Evolutionary conservation across 2,797 vertebrate species (phyloP), one percentile per base, ranked within the genome.

Genomic region (Gephyroberyx darwinii): DNA sequence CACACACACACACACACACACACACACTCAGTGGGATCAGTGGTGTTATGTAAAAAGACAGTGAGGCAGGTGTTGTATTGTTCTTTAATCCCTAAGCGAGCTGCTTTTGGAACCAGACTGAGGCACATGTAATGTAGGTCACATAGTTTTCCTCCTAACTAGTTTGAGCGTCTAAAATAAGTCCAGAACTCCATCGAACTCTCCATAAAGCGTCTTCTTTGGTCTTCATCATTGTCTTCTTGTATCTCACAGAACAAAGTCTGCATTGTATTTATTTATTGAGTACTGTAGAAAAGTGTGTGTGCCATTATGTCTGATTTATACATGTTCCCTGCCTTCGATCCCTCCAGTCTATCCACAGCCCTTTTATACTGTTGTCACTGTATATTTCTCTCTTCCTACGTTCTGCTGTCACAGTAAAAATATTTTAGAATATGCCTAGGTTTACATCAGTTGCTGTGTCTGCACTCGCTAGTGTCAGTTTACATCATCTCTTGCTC

Each of bases 31-130:
- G 12, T 20, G n/a, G 62, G 66, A 85, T 83, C 71, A 80, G 66
- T 52, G 14, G 14, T 53, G 75, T 92, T 87, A 83, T 81, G 69
- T 90, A 91, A 91, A 84, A 82, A 77, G 74, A 76, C 80, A 86
- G 58, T 74, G 74, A 83, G 71, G 75, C 83, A 76, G 80, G 82
- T 87, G 89, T 88, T 74, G 68, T 74, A 78, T 87, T 89, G 78
- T 89, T 89, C 81, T 76, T 31, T 94, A 91, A 93, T 91, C 86
- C 77, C 69, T 63, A 1, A 51, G 57, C 26, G 66, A 74, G 69
- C 61, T 80, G 65, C 69, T 83, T 71, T 71, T 65, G 61, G 52
- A 76, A 75, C 65, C 56, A 73, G 26, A 71, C 62, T 61, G 45
- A 60, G 26, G 60, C 73, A 71, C 16, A 22, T 48, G 57, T 55